These are phyloP conservation scores for Galaxias olidus DNA, from an alignment of 2,797 vertebrate genomes.

Conservation along the genomic window DNA sequence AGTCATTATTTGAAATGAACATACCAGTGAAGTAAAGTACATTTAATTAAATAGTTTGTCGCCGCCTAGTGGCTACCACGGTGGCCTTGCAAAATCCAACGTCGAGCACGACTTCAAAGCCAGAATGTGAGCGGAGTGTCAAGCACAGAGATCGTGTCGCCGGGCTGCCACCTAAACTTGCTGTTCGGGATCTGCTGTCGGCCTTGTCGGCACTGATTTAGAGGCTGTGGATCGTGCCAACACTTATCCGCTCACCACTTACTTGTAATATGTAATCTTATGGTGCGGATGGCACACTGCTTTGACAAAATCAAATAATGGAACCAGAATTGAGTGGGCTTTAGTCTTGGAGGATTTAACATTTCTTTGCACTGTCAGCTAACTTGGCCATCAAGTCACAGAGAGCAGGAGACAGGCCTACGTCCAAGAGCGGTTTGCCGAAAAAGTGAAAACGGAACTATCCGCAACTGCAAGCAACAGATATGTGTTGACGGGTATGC, in stretches of 20 bases:
- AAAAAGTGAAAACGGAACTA: slow-evolving; percentile 55
- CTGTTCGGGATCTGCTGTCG: slow-evolving; percentile 59
- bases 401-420: slow-evolving; percentile 7
- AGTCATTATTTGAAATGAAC: background rate
- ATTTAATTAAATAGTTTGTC: slow-evolving; percentile 38
- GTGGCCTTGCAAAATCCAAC: slow-evolving; percentile 4
- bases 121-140: slow-evolving; percentile 26
- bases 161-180: slow-evolving; percentile 56
- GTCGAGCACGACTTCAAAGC: slow-evolving; percentile 22
- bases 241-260: slow-evolving; percentile 17
- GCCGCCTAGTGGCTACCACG: slow-evolving; percentile 57
- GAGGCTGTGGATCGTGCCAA: slow-evolving; percentile 24
- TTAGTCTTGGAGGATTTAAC: slow-evolving; percentile 25
- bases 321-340: slow-evolving; percentile 30
- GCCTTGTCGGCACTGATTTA: slow-evolving; percentile 56
- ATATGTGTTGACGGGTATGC: slow-evolving; percentile 62
- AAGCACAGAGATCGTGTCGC: slow-evolving; percentile 42
- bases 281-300: slow-evolving; percentile 16
- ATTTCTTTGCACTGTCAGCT: slow-evolving; percentile 11
- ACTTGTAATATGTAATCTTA: slow-evolving; percentile 33
- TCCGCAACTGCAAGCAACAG: slow-evolving; percentile 52
- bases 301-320: slow-evolving; percentile 26
- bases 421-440: slow-evolving; percentile 28
- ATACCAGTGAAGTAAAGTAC: background rate
- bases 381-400: slow-evolving; percentile 61